These are phyloP conservation scores for Hozukius guyotensis DNA, from an alignment of 2,797 vertebrate genomes.

Conservation along the genomic window DNA sequence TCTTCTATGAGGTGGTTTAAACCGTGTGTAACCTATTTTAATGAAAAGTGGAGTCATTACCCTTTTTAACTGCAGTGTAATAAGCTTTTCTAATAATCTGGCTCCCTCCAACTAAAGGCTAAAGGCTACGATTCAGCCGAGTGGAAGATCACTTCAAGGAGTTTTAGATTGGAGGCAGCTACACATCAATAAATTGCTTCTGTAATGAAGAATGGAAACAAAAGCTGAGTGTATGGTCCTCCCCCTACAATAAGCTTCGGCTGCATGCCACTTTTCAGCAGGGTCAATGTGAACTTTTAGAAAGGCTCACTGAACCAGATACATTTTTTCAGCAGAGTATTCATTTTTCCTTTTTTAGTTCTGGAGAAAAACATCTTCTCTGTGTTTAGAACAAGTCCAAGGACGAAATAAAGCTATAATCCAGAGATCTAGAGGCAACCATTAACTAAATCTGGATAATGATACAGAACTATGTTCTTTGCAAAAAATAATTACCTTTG, in stretches of 20 bases:
- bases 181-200: conserved; percentile 12
- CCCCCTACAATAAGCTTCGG: neutral
- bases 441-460: neutral
- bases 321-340: neutral
- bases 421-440: neutral
- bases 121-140: conserved; percentile 11
- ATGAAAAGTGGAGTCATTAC: conserved; percentile 14
- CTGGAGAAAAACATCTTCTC: neutral
- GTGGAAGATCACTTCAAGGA: conserved; percentile 12
- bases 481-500: neutral
- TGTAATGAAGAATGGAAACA: conserved; percentile 13
- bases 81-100: conserved; percentile 1
- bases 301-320: neutral
- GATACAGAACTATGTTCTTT: neutral
- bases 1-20: conserved; percentile 28
- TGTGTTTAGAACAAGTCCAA: neutral
- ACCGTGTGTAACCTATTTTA: conserved; percentile 5
- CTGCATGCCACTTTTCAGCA: neutral
- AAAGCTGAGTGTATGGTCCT: neutral
- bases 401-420: neutral
- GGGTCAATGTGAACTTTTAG: neutral
- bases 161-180: neutral
- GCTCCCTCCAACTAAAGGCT: neutral
- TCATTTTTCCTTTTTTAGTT: neutral
- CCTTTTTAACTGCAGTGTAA: neutral